Base-by-base conservation (phyloP, 35 echinoderm and acorn worm genomes). In the Ophiothrix spiculata region DNA sequence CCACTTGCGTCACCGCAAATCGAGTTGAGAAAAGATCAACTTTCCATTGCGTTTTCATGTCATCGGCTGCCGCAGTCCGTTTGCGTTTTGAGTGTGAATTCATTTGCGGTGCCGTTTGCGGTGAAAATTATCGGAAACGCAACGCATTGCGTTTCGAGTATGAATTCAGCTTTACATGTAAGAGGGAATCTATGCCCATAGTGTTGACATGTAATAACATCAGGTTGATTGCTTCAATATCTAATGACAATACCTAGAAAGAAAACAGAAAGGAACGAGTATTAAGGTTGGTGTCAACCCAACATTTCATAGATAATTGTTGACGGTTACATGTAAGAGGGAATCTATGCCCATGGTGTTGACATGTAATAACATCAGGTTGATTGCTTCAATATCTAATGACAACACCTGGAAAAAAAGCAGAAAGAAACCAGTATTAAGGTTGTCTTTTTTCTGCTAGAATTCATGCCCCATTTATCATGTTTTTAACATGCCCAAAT, bases 141-240 rank as follows among this genome's bases (percentile, higher is more conserved):
- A n/a, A n/a, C n/a, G n/a, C n/a, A n/a, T n/a, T n/a, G n/a, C n/a
- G n/a, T n/a, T n/a, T n/a, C n/a, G n/a, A n/a, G n/a, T n/a, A n/a
- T n/a, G n/a, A n/a, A n/a, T n/a, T n/a, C n/a, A n/a, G n/a, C n/a
- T 69, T 83, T 31, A 78, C 41, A 78, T 90, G 88, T 40, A 90
- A 41, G 32, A 90, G 60, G 1, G 88, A 82, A 10, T 83, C 81
- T 1, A 80, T 83, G 29, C 79, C 80, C 56, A 84, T 83, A 31
- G 88, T 69, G 25, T 69, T 69, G 60, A 69, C 88, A 77, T 90
- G 83, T 28, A 90, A 56, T 40, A 90, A 75, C 88, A 90, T 90
- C 12, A 90, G 33, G 29, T 83, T 90, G 13, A 90, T 21, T 1
- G 88, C 81, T 37, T 90, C 88, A 28, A 90, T 37, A 33, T 84